Evolutionary conservation across 2,797 vertebrate genomes (phyloP).

Genomic region (Phataginus tetradactyla): DNA sequence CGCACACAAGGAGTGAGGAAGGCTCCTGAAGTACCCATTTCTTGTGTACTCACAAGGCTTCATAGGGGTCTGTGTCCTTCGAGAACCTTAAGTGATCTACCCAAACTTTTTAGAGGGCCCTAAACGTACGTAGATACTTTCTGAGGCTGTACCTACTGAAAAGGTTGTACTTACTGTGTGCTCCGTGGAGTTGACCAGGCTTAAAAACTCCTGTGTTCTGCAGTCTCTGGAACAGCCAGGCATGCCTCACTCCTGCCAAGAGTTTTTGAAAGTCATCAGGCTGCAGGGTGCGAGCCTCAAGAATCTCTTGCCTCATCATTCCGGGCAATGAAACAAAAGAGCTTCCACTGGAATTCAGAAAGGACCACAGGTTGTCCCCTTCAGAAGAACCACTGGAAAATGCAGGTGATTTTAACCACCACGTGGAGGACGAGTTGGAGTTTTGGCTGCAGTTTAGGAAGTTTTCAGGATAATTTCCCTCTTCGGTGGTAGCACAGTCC

Average conservation of each 20-base stretch:
- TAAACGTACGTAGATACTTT: not conserved
- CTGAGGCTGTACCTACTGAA: not conserved
- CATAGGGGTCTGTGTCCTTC: not conserved
- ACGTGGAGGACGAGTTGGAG: constrained; percentile 64
- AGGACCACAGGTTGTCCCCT: not conserved
- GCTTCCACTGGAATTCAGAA: constrained; percentile 66
- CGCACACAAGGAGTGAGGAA: not conserved
- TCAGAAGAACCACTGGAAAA: constrained; percentile 74
- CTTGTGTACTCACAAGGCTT: not conserved
- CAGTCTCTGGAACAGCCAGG: constrained; percentile 91
- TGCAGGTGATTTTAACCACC: constrained; percentile 46
- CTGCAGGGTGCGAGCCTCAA: constrained; percentile 84
- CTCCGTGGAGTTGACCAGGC: constrained; percentile 79
- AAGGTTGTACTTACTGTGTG: constrained; percentile 88
- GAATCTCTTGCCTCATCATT: constrained; percentile 47
- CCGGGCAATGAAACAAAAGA: constrained; percentile 67
- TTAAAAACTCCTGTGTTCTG: constrained; percentile 87
- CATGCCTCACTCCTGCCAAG: constrained; percentile 91
- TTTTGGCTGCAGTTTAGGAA: constrained; percentile 52
- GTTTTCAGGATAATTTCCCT: constrained; percentile 46
- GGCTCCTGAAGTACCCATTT: not conserved
- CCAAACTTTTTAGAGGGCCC: not conserved
- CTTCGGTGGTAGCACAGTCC: constrained; percentile 82
- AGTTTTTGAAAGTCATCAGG: constrained; percentile 90
- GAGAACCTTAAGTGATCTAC: not conserved